These are phyloP conservation scores for Porites lobata DNA, from an alignment of 92 coral and sea anemone genomes.

Conservation along the genomic window DNA sequence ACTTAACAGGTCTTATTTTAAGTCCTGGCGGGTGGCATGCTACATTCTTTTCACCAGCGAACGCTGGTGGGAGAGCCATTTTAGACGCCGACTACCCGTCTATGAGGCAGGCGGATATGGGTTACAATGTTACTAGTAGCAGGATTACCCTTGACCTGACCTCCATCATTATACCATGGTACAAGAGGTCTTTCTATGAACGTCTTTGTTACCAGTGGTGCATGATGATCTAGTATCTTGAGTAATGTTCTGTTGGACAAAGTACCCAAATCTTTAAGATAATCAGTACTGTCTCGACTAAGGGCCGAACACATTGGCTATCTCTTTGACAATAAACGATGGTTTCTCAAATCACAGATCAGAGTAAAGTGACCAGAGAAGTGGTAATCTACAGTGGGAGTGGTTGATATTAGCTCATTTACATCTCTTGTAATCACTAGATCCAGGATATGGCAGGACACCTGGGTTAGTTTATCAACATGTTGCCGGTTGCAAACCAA, in stretches of 20 bases:
- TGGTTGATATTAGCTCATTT: neutral
- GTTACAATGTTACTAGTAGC: no score
- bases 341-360: neutral
- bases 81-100: no score
- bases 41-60: no score
- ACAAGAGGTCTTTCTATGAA: constrained; percentile 28
- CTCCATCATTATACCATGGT: constrained; percentile 22
- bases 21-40: no score
- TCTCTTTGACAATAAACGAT: neutral
- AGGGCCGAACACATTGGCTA: no score
- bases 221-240: constrained; percentile 36
- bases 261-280: no score
- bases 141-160: no score
- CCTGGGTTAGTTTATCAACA: neutral
- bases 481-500: constrained; percentile 14
- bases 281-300: no score
- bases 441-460: neutral
- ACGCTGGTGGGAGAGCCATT: no score
- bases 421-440: neutral
- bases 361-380: no score
- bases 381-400: neutral
- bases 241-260: constrained; percentile 37
- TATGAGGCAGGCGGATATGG: no score
- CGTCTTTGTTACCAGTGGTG: constrained; percentile 44
- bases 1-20: no score